Percentiles rank a stretch among this genome's conserved stretches.
Evolutionary conservation across 2,888 invertebrate species (phyloP).

Genomic region (Eupithecia insigniata): DNA sequence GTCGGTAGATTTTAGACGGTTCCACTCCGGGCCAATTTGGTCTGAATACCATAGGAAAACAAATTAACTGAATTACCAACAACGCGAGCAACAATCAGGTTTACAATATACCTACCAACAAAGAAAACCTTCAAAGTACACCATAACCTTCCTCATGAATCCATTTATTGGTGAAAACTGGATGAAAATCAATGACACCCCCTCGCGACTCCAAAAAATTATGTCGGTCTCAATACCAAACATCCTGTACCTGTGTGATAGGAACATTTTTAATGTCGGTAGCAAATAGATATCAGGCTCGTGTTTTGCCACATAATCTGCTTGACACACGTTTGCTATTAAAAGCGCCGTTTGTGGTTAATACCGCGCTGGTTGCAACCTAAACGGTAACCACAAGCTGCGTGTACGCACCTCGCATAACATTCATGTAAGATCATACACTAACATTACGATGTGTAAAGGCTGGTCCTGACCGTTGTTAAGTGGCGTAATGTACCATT

Average conservation of each 20-base stretch:
- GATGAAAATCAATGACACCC: no score
- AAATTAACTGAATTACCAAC: background rate
- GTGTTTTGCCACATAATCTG: background rate
- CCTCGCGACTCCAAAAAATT: no score
- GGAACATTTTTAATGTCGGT: background rate
- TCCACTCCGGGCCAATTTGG: background rate
- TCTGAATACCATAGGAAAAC: background rate
- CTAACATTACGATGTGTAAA: background rate
- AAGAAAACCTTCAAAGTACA: background rate
- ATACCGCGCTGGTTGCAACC: conserved; percentile 29
- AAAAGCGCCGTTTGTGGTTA: conserved; percentile 23
- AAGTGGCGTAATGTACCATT: no score
- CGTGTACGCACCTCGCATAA: conserved; percentile 20
- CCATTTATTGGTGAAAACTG: no score
- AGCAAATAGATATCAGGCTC: background rate
- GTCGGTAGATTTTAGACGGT: background rate
- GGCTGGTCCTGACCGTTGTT: no score
- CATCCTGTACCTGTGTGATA: no score
- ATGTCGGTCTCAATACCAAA: no score
- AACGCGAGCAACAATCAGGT: no score
- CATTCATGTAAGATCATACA: conserved; percentile 21
- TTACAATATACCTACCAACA: no score
- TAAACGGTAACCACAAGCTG: conserved; percentile 39
- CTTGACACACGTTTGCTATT: background rate
- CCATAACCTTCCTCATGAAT: background rate